Percentiles rank a stretch among this genome's conserved stretches.
These are phyloP conservation scores for Drosophila watanabei DNA, from an alignment of 1,140 invertebrate species.

Conservation along the genomic window DNA sequence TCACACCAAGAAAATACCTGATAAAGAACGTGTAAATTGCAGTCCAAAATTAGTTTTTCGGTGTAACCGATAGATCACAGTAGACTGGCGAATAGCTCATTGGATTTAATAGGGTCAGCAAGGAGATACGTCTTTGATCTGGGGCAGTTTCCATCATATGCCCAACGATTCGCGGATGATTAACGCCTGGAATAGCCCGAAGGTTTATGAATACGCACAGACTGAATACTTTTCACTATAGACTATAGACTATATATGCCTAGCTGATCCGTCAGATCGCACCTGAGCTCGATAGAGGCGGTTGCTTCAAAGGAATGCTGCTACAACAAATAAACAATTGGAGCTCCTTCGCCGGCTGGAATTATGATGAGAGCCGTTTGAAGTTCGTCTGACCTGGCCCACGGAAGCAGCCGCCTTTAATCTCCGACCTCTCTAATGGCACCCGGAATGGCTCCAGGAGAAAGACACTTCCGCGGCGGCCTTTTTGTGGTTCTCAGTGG, in stretches of 20 bases:
- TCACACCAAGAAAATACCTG: conserved; percentile 23
- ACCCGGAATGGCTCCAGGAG: conserved; percentile 34
- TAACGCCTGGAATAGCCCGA: conserved; percentile 48
- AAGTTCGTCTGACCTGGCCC: conserved; percentile 52
- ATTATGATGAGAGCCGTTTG: conserved; percentile 66
- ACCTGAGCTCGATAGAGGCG: conserved; percentile 67
- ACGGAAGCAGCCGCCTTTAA: conserved; percentile 69
- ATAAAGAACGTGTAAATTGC: conserved; percentile 34
- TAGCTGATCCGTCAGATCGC: conserved; percentile 55
- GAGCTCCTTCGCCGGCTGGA: conserved; percentile 48
- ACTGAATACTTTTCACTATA: too few relatives aligned
- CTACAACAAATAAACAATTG: conserved; percentile 68
- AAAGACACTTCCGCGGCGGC: conserved; percentile 72
- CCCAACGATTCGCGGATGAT: conserved; percentile 65
- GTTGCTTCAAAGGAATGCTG: conserved; percentile 61
- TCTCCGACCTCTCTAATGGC: conserved; percentile 49
- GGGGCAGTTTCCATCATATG: neutral
- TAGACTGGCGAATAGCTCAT: conserved; percentile 56
- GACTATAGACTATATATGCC: neutral
- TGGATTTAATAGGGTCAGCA: conserved; percentile 59
- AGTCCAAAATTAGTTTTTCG: neutral
- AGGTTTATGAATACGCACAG: conserved; percentile 1
- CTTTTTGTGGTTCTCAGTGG: conserved; percentile 58
- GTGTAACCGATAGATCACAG: conserved; percentile 50
- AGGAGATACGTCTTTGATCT: conserved; percentile 60